A percentile compares a stretch with the other conserved stretches of the same genome.
Evolutionary conservation across 2,888 invertebrate genomes (phyloP).

Genomic region (Eupelmus urozonus): DNA sequence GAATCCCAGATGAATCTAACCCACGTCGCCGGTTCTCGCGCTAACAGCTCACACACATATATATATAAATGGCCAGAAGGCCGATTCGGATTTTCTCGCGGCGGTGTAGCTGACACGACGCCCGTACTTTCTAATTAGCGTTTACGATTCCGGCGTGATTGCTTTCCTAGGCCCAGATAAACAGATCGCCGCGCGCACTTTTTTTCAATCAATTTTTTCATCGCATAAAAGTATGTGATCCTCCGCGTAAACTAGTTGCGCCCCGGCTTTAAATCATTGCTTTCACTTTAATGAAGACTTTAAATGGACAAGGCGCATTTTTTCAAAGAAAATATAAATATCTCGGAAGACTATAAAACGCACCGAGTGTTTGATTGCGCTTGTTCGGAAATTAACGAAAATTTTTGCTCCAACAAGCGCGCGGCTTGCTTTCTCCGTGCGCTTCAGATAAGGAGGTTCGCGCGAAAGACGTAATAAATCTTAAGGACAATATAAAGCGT

Average conservation of each 20-base stretch:
- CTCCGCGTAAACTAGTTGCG: neutral
- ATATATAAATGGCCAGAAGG: neutral
- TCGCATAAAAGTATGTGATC: neutral
- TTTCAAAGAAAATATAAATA: too few relatives aligned
- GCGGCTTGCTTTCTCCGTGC: slow-evolving; percentile 35
- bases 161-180: neutral
- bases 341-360: neutral
- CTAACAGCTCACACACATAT: neutral
- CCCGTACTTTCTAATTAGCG: slow-evolving; percentile 34
- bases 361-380: neutral
- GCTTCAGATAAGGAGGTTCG: slow-evolving; percentile 7
- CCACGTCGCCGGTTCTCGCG: neutral
- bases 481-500: neutral
- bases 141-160: neutral
- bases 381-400: neutral
- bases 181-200: neutral
- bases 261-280: too few relatives aligned
- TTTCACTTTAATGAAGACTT: slow-evolving; percentile 12
- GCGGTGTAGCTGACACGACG: neutral
- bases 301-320: too few relatives aligned
- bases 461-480: slow-evolving; percentile 20
- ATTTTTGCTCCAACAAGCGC: neutral
- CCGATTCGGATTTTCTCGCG: neutral
- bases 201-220: neutral
- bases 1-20: slow-evolving; percentile 11